These are phyloP conservation scores for Temnothorax rugatulus DNA, from an alignment of 2,888 invertebrate genomes.

Conservation along the genomic window DNA sequence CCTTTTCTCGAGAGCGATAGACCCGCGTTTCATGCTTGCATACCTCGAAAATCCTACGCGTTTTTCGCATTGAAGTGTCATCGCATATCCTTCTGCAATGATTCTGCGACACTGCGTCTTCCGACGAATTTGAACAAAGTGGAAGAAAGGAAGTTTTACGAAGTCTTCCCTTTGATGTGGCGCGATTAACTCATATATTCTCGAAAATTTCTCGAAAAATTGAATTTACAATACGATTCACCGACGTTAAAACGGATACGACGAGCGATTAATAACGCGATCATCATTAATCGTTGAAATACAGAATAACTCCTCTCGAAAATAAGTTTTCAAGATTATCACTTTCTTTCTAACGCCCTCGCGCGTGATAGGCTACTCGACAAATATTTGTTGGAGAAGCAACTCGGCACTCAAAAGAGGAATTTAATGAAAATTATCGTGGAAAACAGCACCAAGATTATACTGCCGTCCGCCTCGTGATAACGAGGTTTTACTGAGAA, in stretches of 20 bases:
- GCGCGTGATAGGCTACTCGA: not conserved
- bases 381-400: not conserved
- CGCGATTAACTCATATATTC: too few species aligned
- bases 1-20: not conserved
- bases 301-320: not conserved
- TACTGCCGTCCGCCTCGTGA: constrained; percentile 56
- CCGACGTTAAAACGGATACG: not conserved
- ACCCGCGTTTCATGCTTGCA: not conserved
- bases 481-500: constrained; percentile 74
- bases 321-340: not conserved
- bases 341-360: not conserved
- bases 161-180: not conserved
- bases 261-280: not conserved
- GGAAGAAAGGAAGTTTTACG: not conserved
- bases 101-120: not conserved
- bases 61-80: not conserved
- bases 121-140: not conserved
- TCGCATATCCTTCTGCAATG: not conserved
- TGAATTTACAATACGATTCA: not conserved
- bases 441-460: not conserved
- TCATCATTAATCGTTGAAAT: not conserved
- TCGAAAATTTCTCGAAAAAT: not conserved
- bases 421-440: constrained; percentile 21
- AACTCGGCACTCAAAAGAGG: not conserved
- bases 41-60: not conserved